A percentile compares a stretch with the other conserved stretches of the same genome.
Evolutionary conservation across 2,113 vertebrate species (phyloP).

Genomic region (Plestiodon gilberti): DNA sequence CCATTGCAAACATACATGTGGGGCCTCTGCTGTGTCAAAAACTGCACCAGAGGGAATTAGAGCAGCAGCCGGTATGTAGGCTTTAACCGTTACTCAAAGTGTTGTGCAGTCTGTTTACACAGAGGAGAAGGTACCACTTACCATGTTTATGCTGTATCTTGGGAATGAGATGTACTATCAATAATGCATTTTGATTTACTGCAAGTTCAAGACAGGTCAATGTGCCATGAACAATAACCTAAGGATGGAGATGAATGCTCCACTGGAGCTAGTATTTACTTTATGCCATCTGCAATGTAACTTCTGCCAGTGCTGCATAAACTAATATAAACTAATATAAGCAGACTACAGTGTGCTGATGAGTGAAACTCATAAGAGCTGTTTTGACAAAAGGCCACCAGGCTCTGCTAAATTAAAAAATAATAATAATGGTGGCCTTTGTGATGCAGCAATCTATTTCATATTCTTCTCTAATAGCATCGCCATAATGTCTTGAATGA

Average conservation of each 20-base stretch:
- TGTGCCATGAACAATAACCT: constrained; percentile 17
- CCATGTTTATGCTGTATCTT: not conserved
- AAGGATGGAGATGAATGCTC: constrained; percentile 29
- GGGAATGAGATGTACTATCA: constrained; percentile 26
- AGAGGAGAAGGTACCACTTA: constrained; percentile 30
- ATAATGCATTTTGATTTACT: constrained; percentile 5
- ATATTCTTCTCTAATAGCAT: not conserved
- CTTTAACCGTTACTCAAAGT: not conserved
- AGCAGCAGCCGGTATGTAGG: not conserved
- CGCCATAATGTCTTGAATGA: not conserved
- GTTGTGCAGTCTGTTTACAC: not conserved
- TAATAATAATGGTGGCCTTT: not conserved
- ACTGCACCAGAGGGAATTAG: not conserved
- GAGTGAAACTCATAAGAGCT: not conserved
- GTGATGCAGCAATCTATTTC: not conserved
- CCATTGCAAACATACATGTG: not conserved
- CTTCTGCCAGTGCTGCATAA: not conserved
- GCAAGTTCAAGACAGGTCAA: constrained; percentile 59
- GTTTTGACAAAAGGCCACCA: constrained; percentile 11
- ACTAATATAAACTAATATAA: not conserved
- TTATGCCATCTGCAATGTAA: not conserved
- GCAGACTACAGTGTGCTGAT: not conserved
- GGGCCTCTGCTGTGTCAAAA: not conserved
- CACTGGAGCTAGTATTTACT: constrained; percentile 22
- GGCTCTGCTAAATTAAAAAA: not conserved